A percentile compares a stretch with the other conserved stretches of the same genome.
phyloP scores from a whole-genome alignment of 2,113 vertebrate species.

The Mungos mungo region DNA sequence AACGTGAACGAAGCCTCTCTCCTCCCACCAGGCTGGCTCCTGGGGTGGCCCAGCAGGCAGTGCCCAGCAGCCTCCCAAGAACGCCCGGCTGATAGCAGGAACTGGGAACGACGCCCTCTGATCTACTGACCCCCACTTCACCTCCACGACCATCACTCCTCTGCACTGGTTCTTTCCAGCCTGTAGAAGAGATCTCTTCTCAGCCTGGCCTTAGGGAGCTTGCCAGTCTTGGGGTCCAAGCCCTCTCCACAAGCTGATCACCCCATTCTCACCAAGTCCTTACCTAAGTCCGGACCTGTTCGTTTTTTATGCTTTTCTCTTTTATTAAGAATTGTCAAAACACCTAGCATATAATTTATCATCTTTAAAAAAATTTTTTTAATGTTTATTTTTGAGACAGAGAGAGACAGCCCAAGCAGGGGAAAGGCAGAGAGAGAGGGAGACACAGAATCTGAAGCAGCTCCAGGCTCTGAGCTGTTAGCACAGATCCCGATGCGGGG shows the following conservation, averaged over 20 bases:
- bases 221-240: accelerated
- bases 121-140: background rate
- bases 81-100: background rate
- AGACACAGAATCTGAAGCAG: background rate
- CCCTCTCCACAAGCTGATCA: background rate
- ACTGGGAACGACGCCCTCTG: background rate
- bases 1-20: background rate
- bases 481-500: too few relatives aligned
- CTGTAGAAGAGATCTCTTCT: too few relatives aligned
- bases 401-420: background rate
- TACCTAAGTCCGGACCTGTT: background rate
- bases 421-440: background rate
- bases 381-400: too few relatives aligned
- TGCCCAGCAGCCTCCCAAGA: background rate
- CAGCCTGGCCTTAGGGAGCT: background rate
- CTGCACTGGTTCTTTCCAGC: background rate
- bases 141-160: background rate
- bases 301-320: background rate
- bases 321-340: background rate
- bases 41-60: background rate
- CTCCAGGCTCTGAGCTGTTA: too few relatives aligned
- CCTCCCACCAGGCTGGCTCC: background rate
- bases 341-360: too few relatives aligned
- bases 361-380: too few relatives aligned
- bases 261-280: background rate